Percentiles rank a stretch among this genome's conserved stretches.
These are phyloP conservation scores for Asarcornis scutulata DNA, from an alignment of 2,113 vertebrate genomes.

Conservation along the genomic window DNA sequence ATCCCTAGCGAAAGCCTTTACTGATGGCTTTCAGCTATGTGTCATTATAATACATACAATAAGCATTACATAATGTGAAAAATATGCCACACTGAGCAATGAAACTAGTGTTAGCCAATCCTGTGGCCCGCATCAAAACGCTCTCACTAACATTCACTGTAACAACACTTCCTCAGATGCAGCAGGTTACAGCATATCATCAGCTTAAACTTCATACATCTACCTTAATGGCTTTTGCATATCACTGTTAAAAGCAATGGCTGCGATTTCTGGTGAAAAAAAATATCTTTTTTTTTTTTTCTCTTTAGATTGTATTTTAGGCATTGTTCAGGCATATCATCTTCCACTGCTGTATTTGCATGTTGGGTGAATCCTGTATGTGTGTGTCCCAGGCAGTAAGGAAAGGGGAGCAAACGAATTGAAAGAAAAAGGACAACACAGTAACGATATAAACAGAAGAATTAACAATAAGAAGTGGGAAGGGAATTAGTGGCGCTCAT, in stretches of 20 bases:
- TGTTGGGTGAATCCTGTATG: background rate
- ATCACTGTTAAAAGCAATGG: background rate
- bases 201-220: slow-evolving; percentile 20
- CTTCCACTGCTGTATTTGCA: background rate
- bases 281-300: background rate
- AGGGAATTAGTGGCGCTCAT: background rate
- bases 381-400: background rate
- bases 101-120: slow-evolving; percentile 22
- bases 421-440: background rate
- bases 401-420: background rate
- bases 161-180: slow-evolving; percentile 50
- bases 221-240: slow-evolving; percentile 54
- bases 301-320: background rate
- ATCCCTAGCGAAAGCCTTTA: slow-evolving; percentile 33
- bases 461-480: background rate
- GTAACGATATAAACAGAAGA: background rate
- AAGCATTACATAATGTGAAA: slow-evolving; percentile 50
- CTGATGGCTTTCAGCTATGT: slow-evolving; percentile 56
- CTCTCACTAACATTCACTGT: background rate
- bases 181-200: slow-evolving; percentile 22
- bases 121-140: slow-evolving; percentile 36
- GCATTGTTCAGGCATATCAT: background rate
- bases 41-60: slow-evolving; percentile 37
- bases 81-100: slow-evolving; percentile 34
- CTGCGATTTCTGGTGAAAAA: background rate